phyloP scores from a whole-genome alignment of 64 coral and sea anemone genomes.

The Platygyra sinensis region DNA sequence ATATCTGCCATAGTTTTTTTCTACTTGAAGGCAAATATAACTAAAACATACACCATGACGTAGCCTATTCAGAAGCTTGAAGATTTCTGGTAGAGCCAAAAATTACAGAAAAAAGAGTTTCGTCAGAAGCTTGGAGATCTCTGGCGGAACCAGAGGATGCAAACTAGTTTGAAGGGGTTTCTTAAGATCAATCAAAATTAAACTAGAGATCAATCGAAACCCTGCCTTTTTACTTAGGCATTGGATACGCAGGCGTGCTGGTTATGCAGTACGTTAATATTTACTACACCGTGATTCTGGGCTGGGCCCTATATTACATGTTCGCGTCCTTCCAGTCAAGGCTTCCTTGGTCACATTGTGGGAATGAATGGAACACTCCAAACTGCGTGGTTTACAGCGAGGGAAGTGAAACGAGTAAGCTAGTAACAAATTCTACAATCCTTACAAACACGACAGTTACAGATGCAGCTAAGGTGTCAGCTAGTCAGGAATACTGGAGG shows the following conservation, averaged over 20 bases:
- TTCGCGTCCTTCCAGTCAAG: constrained; percentile 70
- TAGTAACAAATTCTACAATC: constrained; percentile 25
- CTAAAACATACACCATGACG: no score
- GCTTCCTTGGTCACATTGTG: constrained; percentile 75
- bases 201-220: not conserved
- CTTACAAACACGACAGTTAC: constrained; percentile 19
- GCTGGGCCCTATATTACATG: constrained; percentile 70
- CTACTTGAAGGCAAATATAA: no score
- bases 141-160: no score
- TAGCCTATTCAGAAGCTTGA: no score
- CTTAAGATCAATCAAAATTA: no score
- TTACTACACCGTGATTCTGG: constrained; percentile 75
- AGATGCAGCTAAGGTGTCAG: constrained; percentile 5
- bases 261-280: constrained; percentile 70
- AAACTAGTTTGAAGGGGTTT: no score
- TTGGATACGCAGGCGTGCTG: constrained; percentile 64
- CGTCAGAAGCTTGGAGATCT: no score
- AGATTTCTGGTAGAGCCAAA: no score
- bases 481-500: constrained; percentile 78
- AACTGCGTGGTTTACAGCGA: constrained; percentile 38
- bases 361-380: constrained; percentile 71
- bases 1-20: no score
- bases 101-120: no score
- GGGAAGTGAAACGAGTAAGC: not conserved
- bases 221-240: constrained; percentile 35